Base-by-base conservation (phyloP, 2,888 invertebrate genomes). In the Brachyptera putata region DNA sequence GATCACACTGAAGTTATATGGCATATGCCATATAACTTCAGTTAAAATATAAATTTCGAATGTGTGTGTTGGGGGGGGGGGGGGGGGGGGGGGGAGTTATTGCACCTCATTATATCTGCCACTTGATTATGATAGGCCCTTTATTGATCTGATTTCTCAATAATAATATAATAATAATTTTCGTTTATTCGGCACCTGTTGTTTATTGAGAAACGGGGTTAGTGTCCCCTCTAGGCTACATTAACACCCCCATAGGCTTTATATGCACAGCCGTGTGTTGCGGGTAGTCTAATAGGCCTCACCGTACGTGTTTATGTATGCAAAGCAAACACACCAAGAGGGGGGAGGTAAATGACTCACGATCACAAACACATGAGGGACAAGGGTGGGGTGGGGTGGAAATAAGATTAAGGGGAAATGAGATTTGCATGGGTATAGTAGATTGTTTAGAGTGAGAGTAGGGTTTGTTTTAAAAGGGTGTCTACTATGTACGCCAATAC, bases 331-430 rank as follows among this genome's bases (percentile, higher is more conserved):
- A 59, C 46, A 39, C 25, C 39, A 22, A 22, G 61, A 55, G 56
- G 56, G 21, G 58, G 58, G 56, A 56, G 61, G 48, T 36, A 58
- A 58, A 63, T 63, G 63, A 63, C 56, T 63, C 63, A 61, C 63
- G 58, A n/a, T 57, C 58, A 57, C 58, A 58, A 56, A 58, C 60
- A 60, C 61, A 58, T 26, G 49, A 48, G 41, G 13, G 24, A 11
- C 25, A 26, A 24, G 46, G 26, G 43, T n/a, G 53, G 49, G 56
- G 56, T 18, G 37, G 58, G 59, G 56, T 56, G 48, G 58, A 64
- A 60, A 61, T 61, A 63, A 60, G 61, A 61, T 63, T 63, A 63
- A 55, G 61, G 60, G 63, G 56, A 58, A 60, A 55, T 48, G 58
- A 53, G 53, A 53, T 53, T 53, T 53, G 53, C 53, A 53, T 53